Evolutionary conservation across 2,113 vertebrate species (phyloP).

Genomic region (Ellobius talpinus): DNA sequence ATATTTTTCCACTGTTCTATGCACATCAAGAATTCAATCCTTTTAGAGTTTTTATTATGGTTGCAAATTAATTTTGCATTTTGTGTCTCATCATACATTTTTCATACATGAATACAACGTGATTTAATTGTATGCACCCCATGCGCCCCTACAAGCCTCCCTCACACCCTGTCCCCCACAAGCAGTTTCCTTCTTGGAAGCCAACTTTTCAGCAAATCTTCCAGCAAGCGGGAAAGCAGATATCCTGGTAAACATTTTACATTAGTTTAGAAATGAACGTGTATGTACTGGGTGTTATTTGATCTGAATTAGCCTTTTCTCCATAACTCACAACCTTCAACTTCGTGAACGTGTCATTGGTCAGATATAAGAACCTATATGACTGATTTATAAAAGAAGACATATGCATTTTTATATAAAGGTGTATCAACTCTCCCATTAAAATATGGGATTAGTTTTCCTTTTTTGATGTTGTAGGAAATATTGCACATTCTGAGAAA

Average conservation of each 20-base stretch:
- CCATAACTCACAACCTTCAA: neutral
- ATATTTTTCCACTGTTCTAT: slow-evolving; percentile 43
- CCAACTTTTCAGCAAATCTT: neutral
- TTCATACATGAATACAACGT: neutral
- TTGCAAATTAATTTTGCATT: neutral
- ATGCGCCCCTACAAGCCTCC: neutral
- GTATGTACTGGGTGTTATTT: neutral
- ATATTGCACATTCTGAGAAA: neutral
- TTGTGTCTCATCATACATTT: neutral
- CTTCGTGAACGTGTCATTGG: neutral
- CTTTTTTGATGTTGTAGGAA: neutral
- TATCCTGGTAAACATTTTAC: neutral
- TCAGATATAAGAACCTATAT: neutral
- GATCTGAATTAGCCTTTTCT: slow-evolving; percentile 14
- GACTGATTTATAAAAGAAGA: neutral
- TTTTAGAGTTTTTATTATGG: neutral
- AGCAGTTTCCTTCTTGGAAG: neutral
- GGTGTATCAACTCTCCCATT: neutral
- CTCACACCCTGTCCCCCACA: neutral
- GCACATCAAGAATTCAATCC: neutral
- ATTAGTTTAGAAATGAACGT: neutral
- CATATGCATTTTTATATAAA: neutral
- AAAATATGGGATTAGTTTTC: neutral
- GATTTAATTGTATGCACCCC: neutral
- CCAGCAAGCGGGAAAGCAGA: neutral